Percentiles rank a stretch among this genome's conserved stretches.
phyloP scores from a whole-genome alignment of 2,113 vertebrate species.

The Anthoscopus minutus region DNA sequence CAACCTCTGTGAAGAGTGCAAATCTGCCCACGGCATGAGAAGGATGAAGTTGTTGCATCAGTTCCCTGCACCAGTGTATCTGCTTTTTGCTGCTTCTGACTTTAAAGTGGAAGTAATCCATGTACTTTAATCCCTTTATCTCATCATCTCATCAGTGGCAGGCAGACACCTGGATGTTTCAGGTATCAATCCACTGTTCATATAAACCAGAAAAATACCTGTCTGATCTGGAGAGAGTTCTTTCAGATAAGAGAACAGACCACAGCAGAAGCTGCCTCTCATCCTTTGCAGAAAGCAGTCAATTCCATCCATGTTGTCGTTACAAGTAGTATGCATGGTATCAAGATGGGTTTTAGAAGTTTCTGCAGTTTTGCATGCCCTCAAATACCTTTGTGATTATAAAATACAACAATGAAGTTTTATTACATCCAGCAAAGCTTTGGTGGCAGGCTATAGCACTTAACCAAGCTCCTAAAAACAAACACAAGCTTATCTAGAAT shows the following conservation, averaged over 20 bases:
- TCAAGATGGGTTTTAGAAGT: background rate
- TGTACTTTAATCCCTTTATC: background rate
- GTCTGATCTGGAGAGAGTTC: background rate
- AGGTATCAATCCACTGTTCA: background rate
- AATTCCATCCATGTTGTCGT: background rate
- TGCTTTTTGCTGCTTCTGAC: background rate
- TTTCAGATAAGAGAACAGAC: background rate
- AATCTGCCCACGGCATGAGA: background rate
- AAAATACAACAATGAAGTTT: background rate
- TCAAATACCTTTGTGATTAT: background rate
- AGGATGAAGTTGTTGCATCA: background rate
- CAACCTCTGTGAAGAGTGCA: background rate
- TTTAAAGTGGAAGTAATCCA: background rate
- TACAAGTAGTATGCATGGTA: accelerated
- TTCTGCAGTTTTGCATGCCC: background rate
- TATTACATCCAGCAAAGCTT: background rate
- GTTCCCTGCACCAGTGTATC: background rate
- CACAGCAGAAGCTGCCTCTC: background rate
- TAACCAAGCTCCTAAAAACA: background rate
- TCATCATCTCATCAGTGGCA: background rate
- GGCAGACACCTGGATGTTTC: background rate
- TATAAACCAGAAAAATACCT: background rate
- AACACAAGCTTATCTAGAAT: background rate
- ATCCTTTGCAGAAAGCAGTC: background rate
- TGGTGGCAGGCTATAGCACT: background rate